Percentiles rank a stretch among this genome's conserved stretches.
Conservation (phyloP, 2,113 vertebrate species). For the Tragelaphus imberbis region DNA sequence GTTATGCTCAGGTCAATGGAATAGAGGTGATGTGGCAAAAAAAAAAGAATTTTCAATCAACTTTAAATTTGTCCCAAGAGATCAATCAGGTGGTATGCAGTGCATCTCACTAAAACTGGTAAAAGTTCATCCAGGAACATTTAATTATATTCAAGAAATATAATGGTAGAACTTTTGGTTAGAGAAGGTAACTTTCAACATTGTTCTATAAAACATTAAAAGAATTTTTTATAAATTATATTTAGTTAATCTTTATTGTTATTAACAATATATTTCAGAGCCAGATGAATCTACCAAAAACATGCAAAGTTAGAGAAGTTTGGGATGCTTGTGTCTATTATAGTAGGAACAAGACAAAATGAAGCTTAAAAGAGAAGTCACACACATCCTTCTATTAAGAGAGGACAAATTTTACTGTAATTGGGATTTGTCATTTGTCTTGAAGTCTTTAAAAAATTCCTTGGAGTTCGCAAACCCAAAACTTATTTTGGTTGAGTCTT, state of each 20-base stretch:
- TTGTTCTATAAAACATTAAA: neutral
- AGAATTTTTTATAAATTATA: neutral
- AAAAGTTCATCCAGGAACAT: neutral
- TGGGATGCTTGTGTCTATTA: neutral
- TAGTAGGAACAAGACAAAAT: neutral
- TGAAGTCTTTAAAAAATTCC: constrained; percentile 39
- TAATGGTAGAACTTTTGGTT: neutral
- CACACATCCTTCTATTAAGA: constrained; percentile 4
- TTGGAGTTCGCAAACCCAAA: constrained; percentile 35
- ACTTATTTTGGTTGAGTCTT: constrained; percentile 30
- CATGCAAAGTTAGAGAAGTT: neutral
- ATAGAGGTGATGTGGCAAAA: neutral
- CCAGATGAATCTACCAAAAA: neutral
- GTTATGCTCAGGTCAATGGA: neutral
- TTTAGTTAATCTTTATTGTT: neutral
- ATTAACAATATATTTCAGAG: neutral
- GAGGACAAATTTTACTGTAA: neutral
- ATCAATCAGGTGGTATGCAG: fast-evolving
- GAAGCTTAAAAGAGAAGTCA: neutral
- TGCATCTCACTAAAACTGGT: neutral
- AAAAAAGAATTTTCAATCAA: neutral
- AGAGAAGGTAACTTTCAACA: neutral
- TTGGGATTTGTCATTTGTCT: constrained; percentile 46
- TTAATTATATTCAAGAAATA: neutral
- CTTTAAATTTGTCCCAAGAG: neutral